These are phyloP conservation scores for Drosophila koepferae DNA, from an alignment of 2,888 invertebrate species.

Conservation along the genomic window DNA sequence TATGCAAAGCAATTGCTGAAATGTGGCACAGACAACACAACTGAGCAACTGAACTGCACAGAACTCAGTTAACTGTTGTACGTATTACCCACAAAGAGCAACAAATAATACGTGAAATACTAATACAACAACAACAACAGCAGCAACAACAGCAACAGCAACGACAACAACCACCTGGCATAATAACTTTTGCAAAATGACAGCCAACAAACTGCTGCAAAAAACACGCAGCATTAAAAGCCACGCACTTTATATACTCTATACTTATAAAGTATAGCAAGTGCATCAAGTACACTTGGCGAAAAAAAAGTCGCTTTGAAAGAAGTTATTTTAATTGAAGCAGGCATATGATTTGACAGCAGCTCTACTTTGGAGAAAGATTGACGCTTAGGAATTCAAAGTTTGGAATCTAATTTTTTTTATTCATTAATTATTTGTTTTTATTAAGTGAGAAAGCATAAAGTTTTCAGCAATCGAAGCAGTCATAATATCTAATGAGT, in stretches of 20 bases:
- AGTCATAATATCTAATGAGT: too few relatives aligned
- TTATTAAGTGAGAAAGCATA: too few relatives aligned
- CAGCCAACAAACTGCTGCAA: slow-evolving; percentile 62
- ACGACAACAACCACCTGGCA: slow-evolving; percentile 66
- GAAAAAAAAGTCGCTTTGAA: neutral
- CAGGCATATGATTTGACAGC: too few relatives aligned
- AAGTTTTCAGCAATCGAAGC: too few relatives aligned
- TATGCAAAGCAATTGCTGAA: slow-evolving; percentile 81
- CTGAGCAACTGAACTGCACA: slow-evolving; percentile 31
- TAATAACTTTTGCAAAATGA: slow-evolving; percentile 76
- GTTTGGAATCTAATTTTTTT: too few relatives aligned
- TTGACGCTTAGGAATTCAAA: too few relatives aligned
- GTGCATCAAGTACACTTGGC: neutral
- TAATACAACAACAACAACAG: slow-evolving; percentile 24
- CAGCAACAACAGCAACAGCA: slow-evolving; percentile 15
- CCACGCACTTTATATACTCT: slow-evolving; percentile 42
- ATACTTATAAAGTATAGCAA: too few relatives aligned
- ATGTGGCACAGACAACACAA: slow-evolving; percentile 63
- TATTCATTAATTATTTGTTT: too few relatives aligned
- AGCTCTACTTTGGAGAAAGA: too few relatives aligned
- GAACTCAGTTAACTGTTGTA: slow-evolving; percentile 68
- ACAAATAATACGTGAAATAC: slow-evolving; percentile 33
- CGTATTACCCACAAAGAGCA: slow-evolving; percentile 45
- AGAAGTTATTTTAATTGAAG: too few relatives aligned
- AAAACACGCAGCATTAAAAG: slow-evolving; percentile 1